Percentiles rank a stretch among this genome's conserved stretches.
phyloP scores from a whole-genome alignment of 2,888 invertebrate species.

The Glaucopsyche alexis region DNA sequence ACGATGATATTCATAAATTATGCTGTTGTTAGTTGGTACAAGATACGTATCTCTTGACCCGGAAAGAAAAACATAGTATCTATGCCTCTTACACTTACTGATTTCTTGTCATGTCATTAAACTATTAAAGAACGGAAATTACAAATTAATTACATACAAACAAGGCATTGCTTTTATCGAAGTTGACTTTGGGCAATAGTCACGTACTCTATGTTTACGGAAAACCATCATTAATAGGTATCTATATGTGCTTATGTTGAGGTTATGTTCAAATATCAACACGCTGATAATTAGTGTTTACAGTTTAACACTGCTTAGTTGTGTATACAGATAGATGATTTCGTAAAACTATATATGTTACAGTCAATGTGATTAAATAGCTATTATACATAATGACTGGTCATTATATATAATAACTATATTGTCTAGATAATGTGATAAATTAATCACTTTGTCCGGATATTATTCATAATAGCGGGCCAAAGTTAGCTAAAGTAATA shows the following conservation, averaged over 20 bases:
- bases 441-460: too few relatives aligned
- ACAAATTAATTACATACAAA: neutral
- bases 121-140: neutral
- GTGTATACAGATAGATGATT: neutral
- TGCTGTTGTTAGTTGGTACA: neutral
- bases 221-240: conserved; percentile 25
- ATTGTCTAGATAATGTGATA: too few relatives aligned
- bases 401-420: too few relatives aligned
- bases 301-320: conserved; percentile 34
- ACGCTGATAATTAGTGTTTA: conserved; percentile 51
- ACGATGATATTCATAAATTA: neutral
- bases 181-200: conserved; percentile 27
- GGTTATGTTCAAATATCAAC: conserved; percentile 45
- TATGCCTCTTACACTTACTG: neutral
- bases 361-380: too few relatives aligned
- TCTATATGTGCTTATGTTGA: neutral
- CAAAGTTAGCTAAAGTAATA: too few relatives aligned
- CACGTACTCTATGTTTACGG: conserved; percentile 29
- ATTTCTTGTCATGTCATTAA: neutral
- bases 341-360: too few relatives aligned
- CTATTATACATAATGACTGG: too few relatives aligned
- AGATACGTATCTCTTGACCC: neutral
- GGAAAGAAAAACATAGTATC: neutral
- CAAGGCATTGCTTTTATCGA: conserved; percentile 21
- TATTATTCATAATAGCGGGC: too few relatives aligned